Evolutionary conservation across 2,888 invertebrate genomes (phyloP).

Genomic region (Byasa hedistus): DNA sequence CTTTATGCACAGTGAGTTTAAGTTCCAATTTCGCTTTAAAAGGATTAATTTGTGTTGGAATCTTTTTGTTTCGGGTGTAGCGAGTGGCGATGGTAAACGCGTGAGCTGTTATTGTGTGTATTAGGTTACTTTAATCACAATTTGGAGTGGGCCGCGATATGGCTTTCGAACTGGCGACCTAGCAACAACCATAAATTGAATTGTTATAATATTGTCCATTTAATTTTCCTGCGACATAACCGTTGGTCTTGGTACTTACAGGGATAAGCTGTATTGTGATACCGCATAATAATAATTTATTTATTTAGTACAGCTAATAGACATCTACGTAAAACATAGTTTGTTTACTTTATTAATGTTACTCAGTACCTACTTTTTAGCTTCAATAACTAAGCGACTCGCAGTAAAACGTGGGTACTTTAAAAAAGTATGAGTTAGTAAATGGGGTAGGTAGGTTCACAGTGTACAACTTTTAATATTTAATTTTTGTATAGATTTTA

Average conservation of each 20-base stretch:
- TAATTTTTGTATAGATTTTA: too few relatives aligned
- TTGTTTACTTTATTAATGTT: too few relatives aligned
- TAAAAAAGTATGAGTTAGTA: too few relatives aligned
- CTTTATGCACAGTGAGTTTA: not conserved
- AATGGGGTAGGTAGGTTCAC: too few relatives aligned
- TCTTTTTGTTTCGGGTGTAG: slow-evolving; percentile 47
- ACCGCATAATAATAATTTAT: not conserved
- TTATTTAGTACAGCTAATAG: too few relatives aligned
- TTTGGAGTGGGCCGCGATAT: slow-evolving; percentile 76
- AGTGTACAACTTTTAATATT: too few relatives aligned
- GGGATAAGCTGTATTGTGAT: slow-evolving; percentile 28
- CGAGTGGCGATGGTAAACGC: slow-evolving; percentile 71
- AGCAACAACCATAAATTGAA: slow-evolving; percentile 63
- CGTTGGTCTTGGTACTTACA: slow-evolving; percentile 27
- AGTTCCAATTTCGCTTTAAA: slow-evolving; percentile 35
- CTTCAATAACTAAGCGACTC: too few relatives aligned
- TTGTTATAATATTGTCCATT: slow-evolving; percentile 45
- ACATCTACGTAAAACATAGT: too few relatives aligned
- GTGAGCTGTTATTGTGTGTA: slow-evolving; percentile 80
- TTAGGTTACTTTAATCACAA: slow-evolving; percentile 80
- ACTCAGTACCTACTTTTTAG: too few relatives aligned
- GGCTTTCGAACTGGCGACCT: slow-evolving; percentile 71
- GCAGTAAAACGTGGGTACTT: too few relatives aligned
- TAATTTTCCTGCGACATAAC: slow-evolving; percentile 24
- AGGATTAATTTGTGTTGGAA: slow-evolving; percentile 36